These are phyloP conservation scores for Cottus gobio DNA, from an alignment of 2,113 vertebrate species.

Conservation along the genomic window DNA sequence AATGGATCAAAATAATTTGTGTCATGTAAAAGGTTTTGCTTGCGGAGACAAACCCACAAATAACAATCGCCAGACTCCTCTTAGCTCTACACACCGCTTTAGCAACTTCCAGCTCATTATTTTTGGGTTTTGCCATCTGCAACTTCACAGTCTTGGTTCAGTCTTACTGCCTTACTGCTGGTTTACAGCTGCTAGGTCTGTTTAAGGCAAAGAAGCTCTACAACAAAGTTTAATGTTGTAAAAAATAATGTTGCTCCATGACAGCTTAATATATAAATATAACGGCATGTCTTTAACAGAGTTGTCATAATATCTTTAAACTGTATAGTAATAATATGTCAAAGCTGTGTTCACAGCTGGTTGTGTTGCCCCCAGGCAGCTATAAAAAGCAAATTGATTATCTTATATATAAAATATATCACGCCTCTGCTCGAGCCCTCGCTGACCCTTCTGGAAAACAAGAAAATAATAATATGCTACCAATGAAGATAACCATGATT, in stretches of 20 bases:
- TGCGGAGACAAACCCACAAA: background rate
- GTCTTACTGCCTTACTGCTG: background rate
- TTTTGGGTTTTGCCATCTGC: background rate
- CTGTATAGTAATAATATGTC: background rate
- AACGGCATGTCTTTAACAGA: background rate
- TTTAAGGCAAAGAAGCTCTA: background rate
- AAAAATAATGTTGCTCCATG: background rate
- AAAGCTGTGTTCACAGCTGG: background rate
- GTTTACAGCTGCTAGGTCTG: background rate
- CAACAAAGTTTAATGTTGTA: background rate
- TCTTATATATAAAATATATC: constrained; percentile 13
- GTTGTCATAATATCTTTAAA: background rate
- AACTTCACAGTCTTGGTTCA: background rate
- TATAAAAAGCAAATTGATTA: background rate
- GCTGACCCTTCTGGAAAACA: background rate
- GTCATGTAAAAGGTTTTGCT: background rate
- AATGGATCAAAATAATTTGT: background rate
- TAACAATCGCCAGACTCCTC: background rate
- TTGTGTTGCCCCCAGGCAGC: background rate
- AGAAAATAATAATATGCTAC: background rate
- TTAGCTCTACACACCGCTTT: background rate
- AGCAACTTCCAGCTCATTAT: background rate
- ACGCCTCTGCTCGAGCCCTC: background rate
- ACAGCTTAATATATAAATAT: background rate
- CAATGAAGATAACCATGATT: constrained; percentile 15